Evolutionary conservation across 2,113 vertebrate genomes (phyloP).

Genomic region (Callorhinus ursinus): DNA sequence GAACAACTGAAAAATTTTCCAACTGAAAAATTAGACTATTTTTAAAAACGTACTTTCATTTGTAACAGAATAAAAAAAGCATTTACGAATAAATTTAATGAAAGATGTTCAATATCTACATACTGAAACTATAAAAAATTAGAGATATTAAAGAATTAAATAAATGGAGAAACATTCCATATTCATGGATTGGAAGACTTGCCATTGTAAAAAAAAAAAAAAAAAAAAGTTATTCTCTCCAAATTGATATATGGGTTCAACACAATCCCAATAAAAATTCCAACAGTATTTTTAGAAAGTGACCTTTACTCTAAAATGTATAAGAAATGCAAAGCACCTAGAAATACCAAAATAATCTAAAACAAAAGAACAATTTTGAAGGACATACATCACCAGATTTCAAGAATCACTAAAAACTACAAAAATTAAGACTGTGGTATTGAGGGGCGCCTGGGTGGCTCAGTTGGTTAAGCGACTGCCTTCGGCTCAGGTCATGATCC

Average conservation of each 20-base stretch:
- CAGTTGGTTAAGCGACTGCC: too few relatives aligned
- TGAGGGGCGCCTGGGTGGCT: background rate
- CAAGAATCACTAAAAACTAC: slow-evolving; percentile 18
- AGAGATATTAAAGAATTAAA: background rate
- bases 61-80: background rate
- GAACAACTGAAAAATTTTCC: background rate
- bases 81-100: background rate
- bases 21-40: background rate
- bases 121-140: background rate
- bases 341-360: background rate
- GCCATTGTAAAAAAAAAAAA: background rate
- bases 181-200: background rate
- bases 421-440: background rate
- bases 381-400: background rate
- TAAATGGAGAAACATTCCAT: background rate
- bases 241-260: background rate
- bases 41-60: background rate
- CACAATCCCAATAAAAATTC: background rate
- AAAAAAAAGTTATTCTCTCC: background rate
- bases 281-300: background rate
- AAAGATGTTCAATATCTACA: background rate
- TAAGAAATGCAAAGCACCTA: background rate
- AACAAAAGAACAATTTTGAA: background rate
- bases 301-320: background rate
- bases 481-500: too few relatives aligned